Percentiles rank a stretch among this genome's conserved stretches.
Conservation (phyloP, 2,113 vertebrate genomes). For the Macroglossus sobrinus region DNA sequence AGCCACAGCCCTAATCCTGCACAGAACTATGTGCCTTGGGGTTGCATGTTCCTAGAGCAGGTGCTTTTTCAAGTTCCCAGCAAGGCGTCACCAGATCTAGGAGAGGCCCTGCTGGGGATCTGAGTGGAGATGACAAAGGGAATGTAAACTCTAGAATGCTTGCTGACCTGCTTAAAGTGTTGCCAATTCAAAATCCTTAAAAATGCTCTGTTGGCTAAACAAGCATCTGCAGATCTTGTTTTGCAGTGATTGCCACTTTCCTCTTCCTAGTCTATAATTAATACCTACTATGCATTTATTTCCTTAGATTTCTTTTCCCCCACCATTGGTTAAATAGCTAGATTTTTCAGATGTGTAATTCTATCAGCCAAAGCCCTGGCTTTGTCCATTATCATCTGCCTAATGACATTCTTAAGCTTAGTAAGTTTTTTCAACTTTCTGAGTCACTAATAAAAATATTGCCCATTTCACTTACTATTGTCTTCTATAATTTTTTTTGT, state of each 20-base stretch:
- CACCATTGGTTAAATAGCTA: background rate
- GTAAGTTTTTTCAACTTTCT: background rate
- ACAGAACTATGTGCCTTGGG: background rate
- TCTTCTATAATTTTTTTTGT: background rate
- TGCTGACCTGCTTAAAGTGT: background rate
- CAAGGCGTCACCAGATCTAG: background rate
- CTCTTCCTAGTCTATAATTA: background rate
- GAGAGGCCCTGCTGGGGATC: background rate
- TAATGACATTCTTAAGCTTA: background rate
- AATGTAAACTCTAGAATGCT: background rate
- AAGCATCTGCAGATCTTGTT: background rate
- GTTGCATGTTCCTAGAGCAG: background rate
- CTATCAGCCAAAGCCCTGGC: background rate
- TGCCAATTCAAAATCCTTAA: constrained; percentile 14
- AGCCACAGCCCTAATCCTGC: background rate
- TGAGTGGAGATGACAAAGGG: background rate
- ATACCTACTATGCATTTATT: background rate
- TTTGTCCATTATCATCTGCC: background rate
- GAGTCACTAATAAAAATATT: background rate
- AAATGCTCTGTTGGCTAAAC: background rate
- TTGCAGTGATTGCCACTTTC: background rate
- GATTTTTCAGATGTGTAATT: background rate
- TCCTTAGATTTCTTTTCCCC: background rate
- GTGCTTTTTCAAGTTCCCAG: background rate
- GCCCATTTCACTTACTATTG: background rate